These are phyloP conservation scores for Epinotia ramella DNA, from an alignment of 2,888 invertebrate species.

Conservation along the genomic window DNA sequence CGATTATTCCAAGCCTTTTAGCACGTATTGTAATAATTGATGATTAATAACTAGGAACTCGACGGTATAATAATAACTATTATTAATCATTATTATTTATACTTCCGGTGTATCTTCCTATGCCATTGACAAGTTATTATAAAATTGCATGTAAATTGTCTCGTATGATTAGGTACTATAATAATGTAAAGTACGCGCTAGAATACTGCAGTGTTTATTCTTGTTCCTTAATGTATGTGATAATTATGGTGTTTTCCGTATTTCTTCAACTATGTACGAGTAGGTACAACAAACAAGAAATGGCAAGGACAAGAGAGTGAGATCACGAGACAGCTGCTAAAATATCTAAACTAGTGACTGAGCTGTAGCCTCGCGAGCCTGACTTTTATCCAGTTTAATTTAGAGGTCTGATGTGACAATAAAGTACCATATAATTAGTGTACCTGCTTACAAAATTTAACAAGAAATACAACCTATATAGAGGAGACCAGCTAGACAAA, in stretches of 20 bases:
- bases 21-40: slow-evolving; percentile 36
- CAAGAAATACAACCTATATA: too few relatives aligned
- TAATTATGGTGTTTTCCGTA: slow-evolving; percentile 26
- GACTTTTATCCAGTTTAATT: too few relatives aligned
- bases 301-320: slow-evolving; percentile 2
- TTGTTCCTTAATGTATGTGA: slow-evolving; percentile 8
- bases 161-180: slow-evolving; percentile 1
- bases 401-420: too few relatives aligned
- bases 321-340: neutral
- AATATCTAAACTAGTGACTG: neutral
- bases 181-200: slow-evolving; percentile 1
- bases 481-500: too few relatives aligned
- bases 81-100: slow-evolving; percentile 42
- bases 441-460: too few relatives aligned
- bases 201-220: slow-evolving; percentile 10
- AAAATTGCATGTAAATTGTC: slow-evolving; percentile 28
- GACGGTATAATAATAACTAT: slow-evolving; percentile 28
- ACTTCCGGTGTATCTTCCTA: slow-evolving; percentile 41
- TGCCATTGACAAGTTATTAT: slow-evolving; percentile 39
- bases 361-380: too few relatives aligned
- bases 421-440: too few relatives aligned
- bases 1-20: slow-evolving; percentile 37
- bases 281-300: neutral
- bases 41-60: slow-evolving; percentile 33
- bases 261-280: neutral